Percentiles rank a stretch among this genome's conserved stretches.
These are phyloP conservation scores for Lophius piscatorius DNA, from an alignment of 2,113 vertebrate species.

Conservation along the genomic window DNA sequence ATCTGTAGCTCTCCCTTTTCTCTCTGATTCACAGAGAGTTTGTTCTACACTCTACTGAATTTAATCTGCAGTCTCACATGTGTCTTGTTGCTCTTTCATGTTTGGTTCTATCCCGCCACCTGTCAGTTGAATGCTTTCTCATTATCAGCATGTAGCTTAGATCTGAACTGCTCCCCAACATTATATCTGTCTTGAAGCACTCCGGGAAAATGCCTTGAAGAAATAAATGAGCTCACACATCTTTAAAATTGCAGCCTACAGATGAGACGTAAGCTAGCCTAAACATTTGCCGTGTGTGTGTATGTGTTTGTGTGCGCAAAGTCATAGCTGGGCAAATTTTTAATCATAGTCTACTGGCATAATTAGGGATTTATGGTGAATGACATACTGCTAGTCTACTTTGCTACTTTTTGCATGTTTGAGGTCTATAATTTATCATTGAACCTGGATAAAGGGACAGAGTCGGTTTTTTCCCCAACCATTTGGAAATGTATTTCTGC, in stretches of 20 bases:
- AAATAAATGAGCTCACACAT: neutral
- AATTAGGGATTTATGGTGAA: too few relatives aligned
- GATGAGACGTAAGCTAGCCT: neutral
- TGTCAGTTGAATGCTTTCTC: conserved; percentile 18
- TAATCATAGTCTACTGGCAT: too few relatives aligned
- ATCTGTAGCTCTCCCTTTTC: neutral
- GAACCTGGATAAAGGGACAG: too few relatives aligned
- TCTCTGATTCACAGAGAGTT: neutral
- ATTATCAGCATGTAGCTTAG: conserved; percentile 3
- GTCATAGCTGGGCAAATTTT: too few relatives aligned
- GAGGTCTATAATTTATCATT: too few relatives aligned
- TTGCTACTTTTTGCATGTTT: too few relatives aligned
- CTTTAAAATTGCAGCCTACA: neutral
- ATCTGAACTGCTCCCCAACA: neutral
- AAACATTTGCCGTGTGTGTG: conserved; percentile 3
- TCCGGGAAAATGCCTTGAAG: neutral
- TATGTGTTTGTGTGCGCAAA: conserved; percentile 51
- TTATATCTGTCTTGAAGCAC: neutral
- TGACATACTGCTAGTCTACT: too few relatives aligned
- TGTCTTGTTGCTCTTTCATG: conserved; percentile 1
- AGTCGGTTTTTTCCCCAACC: too few relatives aligned
- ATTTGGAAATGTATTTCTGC: too few relatives aligned
- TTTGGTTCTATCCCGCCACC: neutral
- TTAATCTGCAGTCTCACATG: neutral
- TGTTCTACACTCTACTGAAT: neutral